A percentile compares a stretch with the other conserved stretches of the same genome.
Evolutionary conservation across 2,888 invertebrate genomes (phyloP).

Genomic region (Drosophila ezoana): DNA sequence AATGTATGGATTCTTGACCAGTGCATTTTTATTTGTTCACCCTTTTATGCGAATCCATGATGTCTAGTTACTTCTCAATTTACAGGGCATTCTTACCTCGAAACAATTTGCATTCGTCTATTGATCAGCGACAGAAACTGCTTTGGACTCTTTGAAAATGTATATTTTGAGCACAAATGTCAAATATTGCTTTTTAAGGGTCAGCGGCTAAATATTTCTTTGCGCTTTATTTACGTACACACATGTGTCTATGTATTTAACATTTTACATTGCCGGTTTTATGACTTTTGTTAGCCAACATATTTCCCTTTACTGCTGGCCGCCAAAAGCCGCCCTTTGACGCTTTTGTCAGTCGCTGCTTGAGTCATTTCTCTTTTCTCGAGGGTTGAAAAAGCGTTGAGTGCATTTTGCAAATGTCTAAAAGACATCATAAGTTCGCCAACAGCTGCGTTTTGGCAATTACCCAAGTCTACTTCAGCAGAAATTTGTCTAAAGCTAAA

Average conservation of each 20-base stretch:
- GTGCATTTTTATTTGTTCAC: no score
- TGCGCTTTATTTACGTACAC: constrained; percentile 23
- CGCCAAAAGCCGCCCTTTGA: constrained; percentile 47
- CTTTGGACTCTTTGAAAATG: constrained; percentile 46
- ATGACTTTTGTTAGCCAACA: constrained; percentile 26
- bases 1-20: not conserved
- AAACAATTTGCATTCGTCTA: constrained; percentile 7
- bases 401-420: constrained; percentile 43
- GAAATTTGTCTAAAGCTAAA: not conserved
- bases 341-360: constrained; percentile 33
- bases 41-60: not conserved
- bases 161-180: constrained; percentile 79
- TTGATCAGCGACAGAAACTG: constrained; percentile 2
- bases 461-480: constrained; percentile 23
- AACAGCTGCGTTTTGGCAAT: constrained; percentile 18
- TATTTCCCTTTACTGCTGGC: constrained; percentile 23
- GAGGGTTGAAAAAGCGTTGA: constrained; percentile 41
- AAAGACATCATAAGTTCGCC: constrained; percentile 32
- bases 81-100: not conserved
- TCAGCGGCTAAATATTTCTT: constrained; percentile 63
- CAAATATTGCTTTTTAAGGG: constrained; percentile 81
- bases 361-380: constrained; percentile 46
- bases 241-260: constrained; percentile 30
- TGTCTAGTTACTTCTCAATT: not conserved
- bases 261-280: constrained; percentile 20